Base-by-base conservation (phyloP, 2,888 invertebrate genomes). In the Drosophila vallismaia region DNA sequence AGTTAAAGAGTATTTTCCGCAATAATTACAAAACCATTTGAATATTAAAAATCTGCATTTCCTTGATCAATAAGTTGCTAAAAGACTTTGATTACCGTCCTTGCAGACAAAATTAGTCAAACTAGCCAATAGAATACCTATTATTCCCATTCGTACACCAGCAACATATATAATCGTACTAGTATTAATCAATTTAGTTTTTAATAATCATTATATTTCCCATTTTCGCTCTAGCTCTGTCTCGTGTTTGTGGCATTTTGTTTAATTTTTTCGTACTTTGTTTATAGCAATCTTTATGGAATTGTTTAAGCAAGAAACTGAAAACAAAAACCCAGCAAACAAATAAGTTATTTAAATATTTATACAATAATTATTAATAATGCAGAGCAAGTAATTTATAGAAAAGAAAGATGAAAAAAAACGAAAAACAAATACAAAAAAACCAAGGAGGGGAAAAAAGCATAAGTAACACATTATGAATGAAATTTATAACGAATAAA, bases 311-410 rank as follows among this genome's bases (percentile, higher is more conserved):
- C 50, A 50, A 59, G 63, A 57, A 69, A 73, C 66, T 56, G 58
- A 59, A 59, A 69, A 59, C 73, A 72, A 29, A 49, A 60, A 52
- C 36, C 44, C 52, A 24, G 53, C 63, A 69, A 72, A 63, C 66
- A 74, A 71, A 76, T 76, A 77, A 75, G 73, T 79, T 78, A 81
- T 72, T 74, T 73, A 87, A 85, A 82, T 82, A 85, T 87, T 79
- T 78, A 87, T 85, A 87, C 72, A 56, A 86, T 81, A 73, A 80
- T 69, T 87, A 82, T 71, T 54, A 77, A 77, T 74, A 85, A 86
- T 80, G 77, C 77, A 86, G 75, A 76, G 71, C 75, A 81, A 79
- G 54, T 55, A 83, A 80, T 77, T 85, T 82, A 82, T 79, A 79
- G 55, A 48, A 56, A 70, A 77, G 45, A 68, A 74, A 52, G 46